Evolutionary conservation across 2,888 invertebrate genomes (phyloP), one percentile per base, ranked within the genome.

Genomic region (Lasioglossum leucozonium): DNA sequence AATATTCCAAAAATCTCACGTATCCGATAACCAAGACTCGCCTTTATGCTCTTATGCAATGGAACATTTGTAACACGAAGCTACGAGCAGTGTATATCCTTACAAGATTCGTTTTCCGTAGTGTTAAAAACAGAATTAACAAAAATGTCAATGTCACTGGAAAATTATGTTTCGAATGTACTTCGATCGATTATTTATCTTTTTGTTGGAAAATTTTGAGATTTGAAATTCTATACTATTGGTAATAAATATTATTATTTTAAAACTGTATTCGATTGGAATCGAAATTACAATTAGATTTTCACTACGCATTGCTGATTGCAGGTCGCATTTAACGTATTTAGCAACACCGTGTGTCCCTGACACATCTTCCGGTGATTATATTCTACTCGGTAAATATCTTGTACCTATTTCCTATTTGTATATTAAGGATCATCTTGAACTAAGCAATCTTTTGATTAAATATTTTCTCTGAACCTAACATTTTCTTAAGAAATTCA

Each of bases 341-440:
- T 92, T 91, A 92, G 89, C 92, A 79, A 84, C 87, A 83, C 73
- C 74, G 76, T 80, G 71, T 84, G 90, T 90, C 92, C 91, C 87
- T 92, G 92, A 92, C 92, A 91, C 74, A 87, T 84, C 89, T 91
- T 78, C 65, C 81, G 73, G 75, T 37, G 26, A 55, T 85, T 82
- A 79, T 55, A 26, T 82, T 73, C 44, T 55, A 79, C 74, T 42
- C 69, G 77, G 75, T 77, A 81, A 75, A 30, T 51, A 67, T 67
- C 16, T 67, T 58, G 30, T 75, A 51, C 65, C 65, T 65, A 65
- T 65, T 34, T 65, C 30, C 65, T 34, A 18, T 58, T 4, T 26
- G 58, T 58, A 18, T 34, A 16, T 34, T 13, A 65, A 65, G 30
- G 30, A 30, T 30, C 18, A 55, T 55, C 8, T n/a, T 55, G 30